These are phyloP conservation scores for Cirrhinus mrigala DNA, from an alignment of 2,797 vertebrate genomes.

Conservation along the genomic window DNA sequence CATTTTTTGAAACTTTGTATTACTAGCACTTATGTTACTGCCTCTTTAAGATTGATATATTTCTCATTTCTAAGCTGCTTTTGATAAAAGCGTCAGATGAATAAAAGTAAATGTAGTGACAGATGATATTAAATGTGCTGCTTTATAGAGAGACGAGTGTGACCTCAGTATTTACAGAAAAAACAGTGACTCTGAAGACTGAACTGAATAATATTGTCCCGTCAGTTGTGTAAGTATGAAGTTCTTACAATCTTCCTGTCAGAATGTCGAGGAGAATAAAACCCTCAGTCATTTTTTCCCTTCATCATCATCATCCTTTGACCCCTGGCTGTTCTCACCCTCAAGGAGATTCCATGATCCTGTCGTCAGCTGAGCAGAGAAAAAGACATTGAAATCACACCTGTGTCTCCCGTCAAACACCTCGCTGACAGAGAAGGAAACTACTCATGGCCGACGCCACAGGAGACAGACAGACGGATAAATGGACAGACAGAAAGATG, in stretches of 20 bases:
- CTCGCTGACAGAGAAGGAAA: not conserved
- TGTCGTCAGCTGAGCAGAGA: not conserved
- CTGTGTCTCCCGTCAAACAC: not conserved
- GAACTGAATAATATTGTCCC: not conserved
- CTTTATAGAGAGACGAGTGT: not conserved
- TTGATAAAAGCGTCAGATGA: too few species aligned
- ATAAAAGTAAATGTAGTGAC: not conserved
- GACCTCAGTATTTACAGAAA: not conserved
- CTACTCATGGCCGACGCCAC: not conserved
- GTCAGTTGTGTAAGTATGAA: not conserved
- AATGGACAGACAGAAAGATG: accelerated
- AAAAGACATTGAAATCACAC: not conserved
- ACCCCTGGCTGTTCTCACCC: not conserved
- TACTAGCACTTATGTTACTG: too few species aligned
- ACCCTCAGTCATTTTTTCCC: not conserved
- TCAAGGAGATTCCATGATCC: not conserved
- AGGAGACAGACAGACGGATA: too few species aligned
- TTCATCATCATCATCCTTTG: not conserved
- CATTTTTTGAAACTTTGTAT: too few species aligned
- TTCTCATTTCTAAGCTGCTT: too few species aligned
- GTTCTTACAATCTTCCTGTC: not conserved
- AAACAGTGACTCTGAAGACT: not conserved
- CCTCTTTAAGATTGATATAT: too few species aligned
- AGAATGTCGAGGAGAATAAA: not conserved
- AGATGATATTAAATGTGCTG: not conserved